Evolutionary conservation across 1,140 invertebrate genomes (phyloP).

Genomic region (Pentalonia nigronervosa): DNA sequence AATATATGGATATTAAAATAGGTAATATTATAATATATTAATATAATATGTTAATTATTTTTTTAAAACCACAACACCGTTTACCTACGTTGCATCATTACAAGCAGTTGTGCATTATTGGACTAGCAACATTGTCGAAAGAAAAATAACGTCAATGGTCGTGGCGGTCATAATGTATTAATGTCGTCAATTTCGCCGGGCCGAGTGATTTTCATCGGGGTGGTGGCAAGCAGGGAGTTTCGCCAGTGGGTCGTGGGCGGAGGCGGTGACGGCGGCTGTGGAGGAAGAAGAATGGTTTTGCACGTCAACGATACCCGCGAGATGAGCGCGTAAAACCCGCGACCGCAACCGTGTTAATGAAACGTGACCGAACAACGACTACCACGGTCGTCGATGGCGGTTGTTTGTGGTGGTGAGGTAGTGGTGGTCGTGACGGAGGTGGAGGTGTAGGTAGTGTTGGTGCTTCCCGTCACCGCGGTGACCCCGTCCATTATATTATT

Average conservation of each 20-base stretch:
- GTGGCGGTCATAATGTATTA: neutral
- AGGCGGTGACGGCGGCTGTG: neutral
- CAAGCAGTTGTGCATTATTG: neutral
- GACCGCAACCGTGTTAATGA: slow-evolving; percentile 47
- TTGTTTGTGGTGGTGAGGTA: neutral
- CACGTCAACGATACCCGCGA: slow-evolving; percentile 33
- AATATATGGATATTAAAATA: neutral
- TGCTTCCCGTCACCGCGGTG: neutral
- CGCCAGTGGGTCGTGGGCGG: no score
- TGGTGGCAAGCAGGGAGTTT: no score
- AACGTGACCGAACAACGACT: slow-evolving; percentile 34
- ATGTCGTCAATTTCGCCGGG: neutral
- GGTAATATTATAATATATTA: neutral
- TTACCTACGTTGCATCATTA: neutral
- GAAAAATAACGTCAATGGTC: neutral
- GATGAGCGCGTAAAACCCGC: neutral
- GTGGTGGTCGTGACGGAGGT: neutral
- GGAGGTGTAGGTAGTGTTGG: neutral
- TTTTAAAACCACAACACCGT: neutral
- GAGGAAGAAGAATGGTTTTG: slow-evolving; percentile 19
- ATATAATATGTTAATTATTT: neutral
- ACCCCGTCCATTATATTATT: slow-evolving; percentile 37
- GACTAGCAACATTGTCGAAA: neutral
- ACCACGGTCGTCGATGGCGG: neutral
- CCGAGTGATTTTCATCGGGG: neutral